Percentiles rank a stretch among this genome's conserved stretches.
Conservation (phyloP, 1,140 invertebrate species). For the Stegodyphus mimosarum region DNA sequence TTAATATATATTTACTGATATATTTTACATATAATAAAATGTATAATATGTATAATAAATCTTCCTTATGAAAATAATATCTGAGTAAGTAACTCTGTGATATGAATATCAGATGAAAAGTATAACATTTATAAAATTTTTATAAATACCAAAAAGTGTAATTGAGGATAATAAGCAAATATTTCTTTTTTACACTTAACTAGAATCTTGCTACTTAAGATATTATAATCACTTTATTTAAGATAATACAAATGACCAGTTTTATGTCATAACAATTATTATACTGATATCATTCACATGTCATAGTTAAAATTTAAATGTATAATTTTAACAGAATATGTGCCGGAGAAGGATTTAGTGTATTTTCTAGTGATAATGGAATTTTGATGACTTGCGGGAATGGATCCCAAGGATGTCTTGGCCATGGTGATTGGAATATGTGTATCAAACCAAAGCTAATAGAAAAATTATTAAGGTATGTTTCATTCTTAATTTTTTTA, state of each 20-base stretch:
- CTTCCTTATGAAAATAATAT: too few relatives aligned
- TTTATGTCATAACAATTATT: too few relatives aligned
- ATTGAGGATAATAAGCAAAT: too few relatives aligned
- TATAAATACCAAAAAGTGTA: too few relatives aligned
- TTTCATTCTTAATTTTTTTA: neutral
- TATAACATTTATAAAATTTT: too few relatives aligned
- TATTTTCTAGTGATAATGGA: constrained; percentile 79
- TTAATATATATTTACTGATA: too few relatives aligned
- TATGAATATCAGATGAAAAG: too few relatives aligned
- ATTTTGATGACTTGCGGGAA: constrained; percentile 79
- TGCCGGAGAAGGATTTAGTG: constrained; percentile 69
- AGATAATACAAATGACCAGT: neutral
- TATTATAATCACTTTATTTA: neutral
- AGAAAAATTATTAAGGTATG: constrained; percentile 70
- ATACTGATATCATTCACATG: neutral
- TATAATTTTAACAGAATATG: constrained; percentile 35
- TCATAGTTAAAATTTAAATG: neutral
- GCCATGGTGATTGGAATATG: constrained; percentile 76
- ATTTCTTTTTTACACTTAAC: too few relatives aligned
- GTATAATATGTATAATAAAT: too few relatives aligned
- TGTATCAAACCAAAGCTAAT: constrained; percentile 75
- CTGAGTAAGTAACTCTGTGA: too few relatives aligned
- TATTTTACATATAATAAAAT: too few relatives aligned
- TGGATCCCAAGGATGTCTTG: constrained; percentile 75
- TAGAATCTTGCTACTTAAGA: too few relatives aligned